Evolutionary conservation across 2,888 invertebrate genomes (phyloP), one percentile per base, ranked within the genome.

Genomic region (Myopa testacea): DNA sequence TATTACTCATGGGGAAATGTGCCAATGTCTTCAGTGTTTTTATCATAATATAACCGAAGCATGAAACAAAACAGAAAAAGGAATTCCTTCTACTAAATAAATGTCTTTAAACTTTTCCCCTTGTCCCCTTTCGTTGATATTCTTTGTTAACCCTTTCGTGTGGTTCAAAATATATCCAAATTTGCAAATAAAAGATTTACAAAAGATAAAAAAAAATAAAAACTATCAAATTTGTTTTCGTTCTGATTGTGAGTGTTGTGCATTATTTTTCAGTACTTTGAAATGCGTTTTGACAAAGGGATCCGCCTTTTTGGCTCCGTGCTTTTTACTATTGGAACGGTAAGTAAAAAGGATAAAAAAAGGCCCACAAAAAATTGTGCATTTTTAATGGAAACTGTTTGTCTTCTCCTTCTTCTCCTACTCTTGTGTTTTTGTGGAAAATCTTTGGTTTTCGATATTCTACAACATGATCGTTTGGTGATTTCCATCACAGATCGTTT

Each of bases 241-340:
- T 26, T 70, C 45, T 76, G 26, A 76, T 38, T 65, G 74, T 67
- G 63, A 37, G 65, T 75, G 74, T 4, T 65, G 74, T 65, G 65
- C 63, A 75, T 75, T 75, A 76, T 75, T 80, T 80, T 81, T 93
- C 90, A 93, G 92, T 95, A 95, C 87, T 91, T 94, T 86, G 94
- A 94, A 82, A 90, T 91, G 88, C 90, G 95, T 84, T 95, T 94
- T 84, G 93, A 94, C 86, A 93, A 92, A 85, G 91, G 91, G 83
- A 92, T 94, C 16, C 90, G 95, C 82, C 86, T 94, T 16, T 92
- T 95, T 83, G 94, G 94, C 77, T 95, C 95, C 0, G 84, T 92
- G 62, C 90, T 95, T 12, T 95, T 94, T 86, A 90, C 92, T 40
- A 91, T 94, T 84, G 91, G 92, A 78, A 91, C 93, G 89, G 95